Percentiles rank a stretch among this genome's conserved stretches.
Evolutionary conservation across 2,888 invertebrate species (phyloP).

Genomic region (Drosophila yooni): DNA sequence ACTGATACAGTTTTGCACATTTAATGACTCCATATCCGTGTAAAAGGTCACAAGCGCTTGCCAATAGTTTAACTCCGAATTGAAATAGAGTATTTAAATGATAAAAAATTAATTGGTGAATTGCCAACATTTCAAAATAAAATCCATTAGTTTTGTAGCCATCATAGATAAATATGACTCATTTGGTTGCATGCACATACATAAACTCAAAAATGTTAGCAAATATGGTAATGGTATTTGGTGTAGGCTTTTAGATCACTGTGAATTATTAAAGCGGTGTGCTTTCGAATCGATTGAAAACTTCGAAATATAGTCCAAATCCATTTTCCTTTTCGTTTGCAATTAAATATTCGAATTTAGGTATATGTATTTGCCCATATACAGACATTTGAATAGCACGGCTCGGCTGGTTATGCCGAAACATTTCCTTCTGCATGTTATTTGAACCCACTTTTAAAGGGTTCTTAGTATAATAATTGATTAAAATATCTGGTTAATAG

Average conservation of each 20-base stretch:
- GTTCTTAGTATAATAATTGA: background rate
- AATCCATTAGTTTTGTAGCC: background rate
- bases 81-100: background rate
- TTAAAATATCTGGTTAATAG: background rate
- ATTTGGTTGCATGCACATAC: background rate
- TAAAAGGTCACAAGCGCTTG: background rate
- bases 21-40: constrained; percentile 10
- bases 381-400: background rate
- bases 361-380: background rate
- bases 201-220: background rate
- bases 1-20: constrained; percentile 24
- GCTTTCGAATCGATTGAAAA: background rate
- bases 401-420: too few species aligned
- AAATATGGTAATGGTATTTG: background rate
- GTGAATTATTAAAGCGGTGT: background rate
- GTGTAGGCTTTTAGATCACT: background rate
- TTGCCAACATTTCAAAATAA: background rate
- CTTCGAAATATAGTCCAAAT: background rate
- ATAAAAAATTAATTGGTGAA: background rate
- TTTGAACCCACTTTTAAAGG: background rate
- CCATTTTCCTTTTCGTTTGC: background rate
- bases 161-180: background rate
- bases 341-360: background rate
- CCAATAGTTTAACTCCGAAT: background rate
- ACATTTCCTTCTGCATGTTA: too few species aligned